Evolutionary conservation across 2,113 vertebrate genomes (phyloP), one percentile per base, ranked within the genome.

Genomic region (Leptobrachium leishanense): DNA sequence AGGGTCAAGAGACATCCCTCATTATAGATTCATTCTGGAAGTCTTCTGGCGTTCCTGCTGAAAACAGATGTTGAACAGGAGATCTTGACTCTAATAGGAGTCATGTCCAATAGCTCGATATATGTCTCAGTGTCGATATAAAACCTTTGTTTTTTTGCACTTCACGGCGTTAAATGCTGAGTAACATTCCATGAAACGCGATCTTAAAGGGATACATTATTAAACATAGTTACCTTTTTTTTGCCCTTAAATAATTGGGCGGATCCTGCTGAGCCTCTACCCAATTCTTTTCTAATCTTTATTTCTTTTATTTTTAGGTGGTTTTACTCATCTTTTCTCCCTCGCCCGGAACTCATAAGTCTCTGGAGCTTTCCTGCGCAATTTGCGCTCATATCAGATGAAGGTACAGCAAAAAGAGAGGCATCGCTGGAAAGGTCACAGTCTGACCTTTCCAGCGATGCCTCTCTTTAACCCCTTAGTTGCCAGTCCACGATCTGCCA

Each of bases 1-100:
- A 86, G 82, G 85, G 89, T 89, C 88, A 91, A 57, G 82, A 86
- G 86, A 87, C 41, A 63, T 87, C 86, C 91, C 89, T 90, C 90
- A 91, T 88, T 90, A 81, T 88, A 88, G 75, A 6, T 90, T 91
- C 88, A 88, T 92, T 85, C 85, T 91, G 85, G 85, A 90, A 88
- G 91, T 92, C 90, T 89, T 87, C 86, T 90, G 88, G 88, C 81
- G 68, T 88, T 90, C 90, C 89, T 83, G 50, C n/a, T 79, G 13
- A 84, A 82, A 83, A 74, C 50, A 86, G 84, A 15, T 81, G 84
- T 87, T 87, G 88, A 86, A 85, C 88, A 90, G 70, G 82, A 84
- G 87, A 83, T 89, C 85, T 86, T 83, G 53, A n/a, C 78, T 54
- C 84, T 90, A 91, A 90, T 89, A 88, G 88, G 87, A 92, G 88